Evolutionary conservation across 2,113 vertebrate genomes (phyloP).

Genomic region (Poecile atricapillus): DNA sequence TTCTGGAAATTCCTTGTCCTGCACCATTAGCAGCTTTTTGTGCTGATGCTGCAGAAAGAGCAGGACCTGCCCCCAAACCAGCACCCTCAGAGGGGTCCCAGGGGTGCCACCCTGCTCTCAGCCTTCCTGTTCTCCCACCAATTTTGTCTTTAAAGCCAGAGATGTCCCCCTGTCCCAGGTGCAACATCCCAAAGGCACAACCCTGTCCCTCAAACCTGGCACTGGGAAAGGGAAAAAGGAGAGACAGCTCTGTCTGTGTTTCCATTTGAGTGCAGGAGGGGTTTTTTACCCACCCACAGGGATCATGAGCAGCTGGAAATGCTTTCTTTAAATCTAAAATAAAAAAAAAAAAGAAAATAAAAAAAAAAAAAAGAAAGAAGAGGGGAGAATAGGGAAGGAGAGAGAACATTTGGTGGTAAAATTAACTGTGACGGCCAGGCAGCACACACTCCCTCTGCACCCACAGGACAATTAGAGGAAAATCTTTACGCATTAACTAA

Average conservation of each 20-base stretch:
- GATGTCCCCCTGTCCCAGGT: background rate
- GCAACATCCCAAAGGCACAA: background rate
- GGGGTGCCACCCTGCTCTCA: background rate
- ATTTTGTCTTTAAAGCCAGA: background rate
- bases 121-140: background rate
- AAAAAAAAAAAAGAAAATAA: too few relatives aligned
- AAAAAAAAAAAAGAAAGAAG: too few relatives aligned
- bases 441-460: background rate
- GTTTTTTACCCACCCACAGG: background rate
- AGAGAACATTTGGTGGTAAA: background rate
- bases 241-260: background rate
- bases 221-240: background rate
- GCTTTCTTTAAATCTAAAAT: background rate
- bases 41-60: background rate
- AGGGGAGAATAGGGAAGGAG: background rate
- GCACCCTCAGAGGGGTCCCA: background rate
- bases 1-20: background rate
- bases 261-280: background rate
- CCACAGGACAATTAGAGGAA: conserved; percentile 3
- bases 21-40: conserved; percentile 14
- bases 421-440: background rate
- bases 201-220: fast-evolving
- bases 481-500: conserved; percentile 3
- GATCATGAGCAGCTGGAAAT: background rate
- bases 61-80: background rate